These are phyloP conservation scores for Zapus hudsonius DNA, from an alignment of 2,113 vertebrate species.

Conservation along the genomic window DNA sequence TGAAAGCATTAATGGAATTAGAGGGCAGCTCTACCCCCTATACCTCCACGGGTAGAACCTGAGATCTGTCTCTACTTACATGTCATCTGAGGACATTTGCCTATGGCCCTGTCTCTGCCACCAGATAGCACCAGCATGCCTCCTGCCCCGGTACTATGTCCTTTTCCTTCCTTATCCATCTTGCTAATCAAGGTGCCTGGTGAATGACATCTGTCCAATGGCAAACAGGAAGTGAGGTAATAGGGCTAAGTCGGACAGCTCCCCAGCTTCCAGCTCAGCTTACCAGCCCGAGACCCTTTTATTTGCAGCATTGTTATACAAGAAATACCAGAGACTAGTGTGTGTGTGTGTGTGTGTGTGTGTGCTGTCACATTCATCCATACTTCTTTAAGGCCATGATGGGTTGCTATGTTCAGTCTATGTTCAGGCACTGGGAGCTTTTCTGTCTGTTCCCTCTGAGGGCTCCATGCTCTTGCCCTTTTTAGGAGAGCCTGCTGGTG, in stretches of 20 bases:
- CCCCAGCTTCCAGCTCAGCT: neutral
- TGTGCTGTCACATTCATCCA: neutral
- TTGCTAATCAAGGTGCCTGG: neutral
- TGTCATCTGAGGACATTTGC: neutral
- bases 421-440: neutral
- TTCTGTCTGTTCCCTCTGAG: constrained; percentile 8
- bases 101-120: neutral
- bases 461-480: neutral
- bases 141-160: neutral
- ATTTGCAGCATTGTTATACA: neutral
- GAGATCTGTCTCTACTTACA: too few relatives aligned
- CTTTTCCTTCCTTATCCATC: neutral
- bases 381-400: neutral
- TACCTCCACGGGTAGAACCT: too few relatives aligned
- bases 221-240: neutral
- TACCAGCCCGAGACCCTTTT: neutral
- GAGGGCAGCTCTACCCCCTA: rapidly evolving
- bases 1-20: neutral
- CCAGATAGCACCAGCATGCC: neutral
- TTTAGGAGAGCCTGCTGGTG: neutral
- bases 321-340: neutral
- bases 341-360: neutral
- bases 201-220: neutral
- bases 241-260: rapidly evolving
- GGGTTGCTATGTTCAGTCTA: neutral